Percentiles rank a stretch among this genome's conserved stretches.
Conservation (phyloP, 1,140 invertebrate genomes). For the Atta cephalotes region DNA sequence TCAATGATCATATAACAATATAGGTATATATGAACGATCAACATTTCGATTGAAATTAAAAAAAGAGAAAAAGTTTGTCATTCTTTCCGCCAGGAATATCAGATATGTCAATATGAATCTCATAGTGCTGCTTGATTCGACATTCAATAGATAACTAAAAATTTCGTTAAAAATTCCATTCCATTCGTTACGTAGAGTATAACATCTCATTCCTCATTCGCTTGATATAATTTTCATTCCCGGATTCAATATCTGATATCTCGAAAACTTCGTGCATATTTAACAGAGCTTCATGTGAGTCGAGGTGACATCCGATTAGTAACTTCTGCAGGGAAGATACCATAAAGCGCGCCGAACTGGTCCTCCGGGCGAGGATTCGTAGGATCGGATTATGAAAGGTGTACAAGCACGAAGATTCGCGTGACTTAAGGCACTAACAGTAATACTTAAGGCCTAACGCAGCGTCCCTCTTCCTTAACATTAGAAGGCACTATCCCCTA, state of each 20-base stretch:
- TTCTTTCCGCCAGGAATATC: not conserved
- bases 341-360: constrained; percentile 54
- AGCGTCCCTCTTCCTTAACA: constrained; percentile 75
- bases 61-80: not conserved
- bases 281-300: constrained; percentile 14
- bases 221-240: constrained; percentile 10
- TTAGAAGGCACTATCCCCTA: constrained; percentile 85
- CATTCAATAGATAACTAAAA: constrained; percentile 6
- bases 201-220: not conserved
- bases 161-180: not conserved
- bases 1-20: not conserved
- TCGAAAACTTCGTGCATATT: constrained; percentile 21
- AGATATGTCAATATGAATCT: constrained; percentile 3
- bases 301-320: constrained; percentile 32
- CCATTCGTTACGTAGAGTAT: not conserved
- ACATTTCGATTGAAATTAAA: not conserved
- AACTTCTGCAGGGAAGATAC: constrained; percentile 30
- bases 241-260: constrained; percentile 10
- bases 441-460: constrained; percentile 79
- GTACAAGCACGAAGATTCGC: constrained; percentile 78
- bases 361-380: constrained; percentile 70
- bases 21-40: not conserved
- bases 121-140: not conserved
- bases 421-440: constrained; percentile 83
- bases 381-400: constrained; percentile 74